Conservation (phyloP, 2,888 invertebrate genomes). For the Xestoiulus laeticollis region DNA sequence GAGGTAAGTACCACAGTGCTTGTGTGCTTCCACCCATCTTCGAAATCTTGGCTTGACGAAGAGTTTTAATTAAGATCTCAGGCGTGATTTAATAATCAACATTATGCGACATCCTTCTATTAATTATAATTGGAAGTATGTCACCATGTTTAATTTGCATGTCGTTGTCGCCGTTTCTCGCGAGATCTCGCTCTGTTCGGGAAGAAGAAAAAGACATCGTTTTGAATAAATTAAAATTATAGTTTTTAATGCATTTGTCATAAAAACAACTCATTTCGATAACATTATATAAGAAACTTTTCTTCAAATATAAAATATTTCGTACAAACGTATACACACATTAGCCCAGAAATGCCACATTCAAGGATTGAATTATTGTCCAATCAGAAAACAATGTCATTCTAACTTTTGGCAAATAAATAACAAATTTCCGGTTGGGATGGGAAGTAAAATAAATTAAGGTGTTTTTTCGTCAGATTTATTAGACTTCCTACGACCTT, state of each 20-base stretch:
- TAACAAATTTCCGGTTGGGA: not conserved
- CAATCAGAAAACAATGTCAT: not conserved
- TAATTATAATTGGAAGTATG: conserved; percentile 5
- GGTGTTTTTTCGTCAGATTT: not conserved
- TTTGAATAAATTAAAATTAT: not conserved
- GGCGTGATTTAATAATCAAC: conserved; percentile 4
- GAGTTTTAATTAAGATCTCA: conserved; percentile 1
- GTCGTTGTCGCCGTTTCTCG: not conserved
- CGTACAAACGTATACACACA: conserved; percentile 26
- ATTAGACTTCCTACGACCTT: not conserved
- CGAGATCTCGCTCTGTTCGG: no score
- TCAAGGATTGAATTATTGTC: not conserved
- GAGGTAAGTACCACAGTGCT: not conserved
- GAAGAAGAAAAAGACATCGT: not conserved
- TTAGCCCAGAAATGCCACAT: conserved; percentile 21
- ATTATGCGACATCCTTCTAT: not conserved
- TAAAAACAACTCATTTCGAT: conserved; percentile 15
- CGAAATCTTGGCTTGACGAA: not conserved
- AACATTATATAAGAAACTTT: conserved; percentile 11
- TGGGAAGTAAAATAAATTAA: not conserved
- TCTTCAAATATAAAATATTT: conserved; percentile 18
- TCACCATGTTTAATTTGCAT: not conserved
- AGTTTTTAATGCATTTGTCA: not conserved
- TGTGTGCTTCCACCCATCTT: not conserved
- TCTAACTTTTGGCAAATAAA: not conserved